Percentiles rank a stretch among this genome's conserved stretches.
Conservation (phyloP, 2,888 invertebrate genomes). For the Cheilosia variabilis region DNA sequence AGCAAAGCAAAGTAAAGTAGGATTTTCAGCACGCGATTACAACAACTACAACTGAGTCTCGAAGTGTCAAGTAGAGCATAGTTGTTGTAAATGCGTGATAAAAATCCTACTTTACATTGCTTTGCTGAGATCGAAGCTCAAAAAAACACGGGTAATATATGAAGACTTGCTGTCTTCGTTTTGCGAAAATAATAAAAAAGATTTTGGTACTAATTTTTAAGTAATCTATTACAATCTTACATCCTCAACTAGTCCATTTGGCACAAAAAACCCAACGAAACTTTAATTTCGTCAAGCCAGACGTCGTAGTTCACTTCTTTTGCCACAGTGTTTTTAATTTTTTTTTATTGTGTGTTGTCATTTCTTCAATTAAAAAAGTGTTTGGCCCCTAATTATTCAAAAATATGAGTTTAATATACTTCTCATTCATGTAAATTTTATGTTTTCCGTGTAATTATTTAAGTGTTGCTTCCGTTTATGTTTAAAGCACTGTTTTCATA, state of each 20-base stretch:
- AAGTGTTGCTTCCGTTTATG: slow-evolving; percentile 7
- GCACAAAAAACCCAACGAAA: slow-evolving; percentile 42
- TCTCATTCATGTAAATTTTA: slow-evolving; percentile 46
- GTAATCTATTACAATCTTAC: slow-evolving; percentile 18
- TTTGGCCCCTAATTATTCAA: slow-evolving; percentile 58
- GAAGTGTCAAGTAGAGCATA: no score
- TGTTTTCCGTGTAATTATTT: slow-evolving; percentile 22
- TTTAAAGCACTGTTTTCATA: slow-evolving; percentile 14
- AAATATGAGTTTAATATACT: slow-evolving; percentile 40
- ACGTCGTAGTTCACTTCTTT: slow-evolving; percentile 63
- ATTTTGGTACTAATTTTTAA: no score
- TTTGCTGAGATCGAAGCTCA: no score
- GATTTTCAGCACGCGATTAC: no score
- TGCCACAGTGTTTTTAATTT: slow-evolving; percentile 70
- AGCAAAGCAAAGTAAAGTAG: no score
- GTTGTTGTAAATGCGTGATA: no score
- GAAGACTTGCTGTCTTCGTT: no score
- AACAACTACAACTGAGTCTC: no score
- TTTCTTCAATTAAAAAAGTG: slow-evolving; percentile 72
- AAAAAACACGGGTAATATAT: no score
- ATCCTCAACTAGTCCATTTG: neutral
- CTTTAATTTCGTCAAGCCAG: slow-evolving; percentile 52
- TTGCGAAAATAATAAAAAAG: no score
- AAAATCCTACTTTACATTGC: no score
- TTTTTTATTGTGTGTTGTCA: slow-evolving; percentile 72